Evolutionary conservation across 2,888 invertebrate genomes (phyloP), one percentile per base, ranked within the genome.

Genomic region (Limenitis camilla): DNA sequence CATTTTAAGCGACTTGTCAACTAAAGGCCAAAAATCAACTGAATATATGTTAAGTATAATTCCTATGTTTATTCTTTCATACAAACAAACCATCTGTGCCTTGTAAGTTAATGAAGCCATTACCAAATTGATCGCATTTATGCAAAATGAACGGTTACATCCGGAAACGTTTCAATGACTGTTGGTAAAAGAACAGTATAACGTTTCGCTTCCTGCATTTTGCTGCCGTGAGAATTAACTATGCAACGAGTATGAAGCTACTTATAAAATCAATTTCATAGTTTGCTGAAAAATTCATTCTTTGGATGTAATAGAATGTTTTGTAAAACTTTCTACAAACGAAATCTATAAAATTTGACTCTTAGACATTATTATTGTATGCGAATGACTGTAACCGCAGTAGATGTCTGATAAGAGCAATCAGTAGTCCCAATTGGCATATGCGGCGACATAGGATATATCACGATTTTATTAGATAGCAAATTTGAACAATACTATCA

Each of bases 201-300:
- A 45, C 64, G 78, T 78, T 79, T 70, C 76, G 73, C 66, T 68
- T 55, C 40, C 64, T 59, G 69, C 68, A 63, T 56, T 64, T 65
- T 38, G 52, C 59, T 61, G 67, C 66, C 78, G 75, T 79, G 79
- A 72, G 78, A 79, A 74, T 38, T 6, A 19, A 19, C 19, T 19
- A 43, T n/a, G 47, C 11, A 42, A 49, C 49, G 41, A 19, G 19
- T 19, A 19, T 19, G 35, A 45, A 19, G 36, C 9, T 38, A 38
- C 29, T 11, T 6, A 10, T 11, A 45, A 45, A 36, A 11, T 29
- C n/a, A 36, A 9, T 29, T 45, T 45, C 9, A 30, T 29, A 10
- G 9, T 5, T 35, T 36, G 10, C 10, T 5, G 8, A 36, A 36
- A 5, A 6, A 35, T 35, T 2, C 1, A 19, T 19, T 19, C 19